These are phyloP conservation scores for Thomomys bottae DNA, from an alignment of 2,113 vertebrate genomes.

Conservation along the genomic window DNA sequence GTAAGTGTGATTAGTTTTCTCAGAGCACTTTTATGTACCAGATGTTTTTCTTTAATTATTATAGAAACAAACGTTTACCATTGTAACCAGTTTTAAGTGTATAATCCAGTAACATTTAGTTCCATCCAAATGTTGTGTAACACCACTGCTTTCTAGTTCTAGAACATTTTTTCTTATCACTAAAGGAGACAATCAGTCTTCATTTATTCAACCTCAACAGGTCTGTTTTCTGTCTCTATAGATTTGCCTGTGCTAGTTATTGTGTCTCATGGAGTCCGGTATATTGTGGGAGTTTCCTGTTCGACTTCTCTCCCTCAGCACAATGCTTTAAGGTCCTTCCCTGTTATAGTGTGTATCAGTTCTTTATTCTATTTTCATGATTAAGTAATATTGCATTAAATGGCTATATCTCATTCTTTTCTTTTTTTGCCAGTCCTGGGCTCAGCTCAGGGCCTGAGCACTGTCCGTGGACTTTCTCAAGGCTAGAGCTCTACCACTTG, in stretches of 20 bases:
- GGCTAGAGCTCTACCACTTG: too few relatives aligned
- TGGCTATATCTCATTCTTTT: too few relatives aligned
- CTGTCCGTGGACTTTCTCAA: too few relatives aligned
- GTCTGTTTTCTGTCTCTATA: not conserved
- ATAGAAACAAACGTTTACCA: not conserved
- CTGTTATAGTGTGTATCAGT: not conserved
- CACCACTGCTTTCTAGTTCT: not conserved
- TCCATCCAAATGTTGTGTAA: not conserved
- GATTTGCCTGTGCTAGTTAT: not conserved
- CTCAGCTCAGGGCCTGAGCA: too few relatives aligned
- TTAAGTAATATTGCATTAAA: slow-evolving; percentile 1
- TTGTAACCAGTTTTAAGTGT: not conserved
- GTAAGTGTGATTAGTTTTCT: not conserved
- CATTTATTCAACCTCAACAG: not conserved
- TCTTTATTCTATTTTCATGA: slow-evolving; percentile 2
- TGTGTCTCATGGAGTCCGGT: not conserved
- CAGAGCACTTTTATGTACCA: not conserved
- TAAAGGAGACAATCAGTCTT: not conserved
- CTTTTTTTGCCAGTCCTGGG: too few relatives aligned
- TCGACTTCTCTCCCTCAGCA: slow-evolving; percentile 1
- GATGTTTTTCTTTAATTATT: not conserved
- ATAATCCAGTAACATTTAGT: not conserved
- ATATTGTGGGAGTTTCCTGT: not conserved
- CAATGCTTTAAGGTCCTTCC: slow-evolving; percentile 12
- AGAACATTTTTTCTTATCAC: not conserved